These are phyloP conservation scores for Homalodisca vitripennis DNA, from an alignment of 1,140 invertebrate genomes.

Conservation along the genomic window DNA sequence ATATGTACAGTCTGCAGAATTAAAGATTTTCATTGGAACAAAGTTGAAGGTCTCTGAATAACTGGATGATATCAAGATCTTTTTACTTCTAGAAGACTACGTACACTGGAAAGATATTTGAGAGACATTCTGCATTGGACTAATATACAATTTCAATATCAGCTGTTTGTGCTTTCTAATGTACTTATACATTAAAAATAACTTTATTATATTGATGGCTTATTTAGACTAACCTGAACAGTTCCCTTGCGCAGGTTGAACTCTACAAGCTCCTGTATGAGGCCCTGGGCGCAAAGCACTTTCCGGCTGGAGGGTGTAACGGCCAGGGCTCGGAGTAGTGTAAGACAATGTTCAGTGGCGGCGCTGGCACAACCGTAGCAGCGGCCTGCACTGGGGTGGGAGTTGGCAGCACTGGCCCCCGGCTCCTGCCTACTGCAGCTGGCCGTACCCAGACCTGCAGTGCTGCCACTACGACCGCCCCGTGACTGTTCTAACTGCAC, in stretches of 20 bases:
- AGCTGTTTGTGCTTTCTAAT: too few species aligned
- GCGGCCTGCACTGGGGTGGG: constrained; percentile 32
- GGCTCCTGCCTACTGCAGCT: background rate
- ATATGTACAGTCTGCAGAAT: too few species aligned
- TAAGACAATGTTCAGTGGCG: constrained; percentile 92
- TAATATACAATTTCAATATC: too few species aligned
- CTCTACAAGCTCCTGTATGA: constrained; percentile 87
- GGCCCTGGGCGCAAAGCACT: constrained; percentile 78
- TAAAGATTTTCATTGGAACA: too few species aligned
- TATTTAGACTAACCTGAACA: constrained; percentile 56
- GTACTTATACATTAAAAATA: too few species aligned
- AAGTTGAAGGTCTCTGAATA: too few species aligned
- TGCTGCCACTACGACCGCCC: constrained; percentile 25
- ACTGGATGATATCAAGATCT: too few species aligned
- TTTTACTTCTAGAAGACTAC: too few species aligned
- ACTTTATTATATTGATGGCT: too few species aligned
- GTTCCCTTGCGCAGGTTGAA: constrained; percentile 83
- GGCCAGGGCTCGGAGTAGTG: constrained; percentile 86
- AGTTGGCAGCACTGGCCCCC: background rate
- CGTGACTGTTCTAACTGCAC: constrained; percentile 61
- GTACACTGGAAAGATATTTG: too few species aligned
- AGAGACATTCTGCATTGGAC: too few species aligned
- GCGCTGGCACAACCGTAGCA: constrained; percentile 86
- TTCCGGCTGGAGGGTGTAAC: constrained; percentile 75
- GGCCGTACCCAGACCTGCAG: background rate